Percentiles rank a stretch among this genome's conserved stretches.
Conservation (phyloP, 1,140 invertebrate genomes). For the Sycophaga agraensis region DNA sequence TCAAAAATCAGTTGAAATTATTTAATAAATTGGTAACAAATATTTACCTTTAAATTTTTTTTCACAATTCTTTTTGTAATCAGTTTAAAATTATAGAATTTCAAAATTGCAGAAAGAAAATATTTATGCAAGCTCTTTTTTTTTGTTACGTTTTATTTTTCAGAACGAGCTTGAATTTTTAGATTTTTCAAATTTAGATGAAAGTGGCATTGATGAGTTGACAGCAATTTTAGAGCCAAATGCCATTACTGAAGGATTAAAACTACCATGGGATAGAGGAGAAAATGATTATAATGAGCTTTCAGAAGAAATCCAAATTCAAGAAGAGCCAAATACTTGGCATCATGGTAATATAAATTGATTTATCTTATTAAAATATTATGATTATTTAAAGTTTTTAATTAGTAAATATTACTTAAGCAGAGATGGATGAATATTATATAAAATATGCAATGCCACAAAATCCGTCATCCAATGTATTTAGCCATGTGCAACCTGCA, state of each 20-base stretch:
- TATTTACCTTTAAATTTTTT: no score
- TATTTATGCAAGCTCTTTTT: not conserved
- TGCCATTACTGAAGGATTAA: slow-evolving; percentile 39
- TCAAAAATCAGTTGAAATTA: no score
- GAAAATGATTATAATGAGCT: slow-evolving; percentile 37
- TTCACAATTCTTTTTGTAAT: no score
- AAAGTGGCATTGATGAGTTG: slow-evolving; percentile 45
- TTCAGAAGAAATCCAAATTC: slow-evolving; percentile 30
- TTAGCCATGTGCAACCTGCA: no score
- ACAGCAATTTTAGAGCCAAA: slow-evolving; percentile 43
- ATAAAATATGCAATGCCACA: slow-evolving; percentile 24
- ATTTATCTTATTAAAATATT: not conserved
- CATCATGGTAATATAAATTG: slow-evolving; percentile 40
- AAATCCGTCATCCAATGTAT: slow-evolving; percentile 17
- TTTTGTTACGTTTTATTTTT: no score
- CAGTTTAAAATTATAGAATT: no score
- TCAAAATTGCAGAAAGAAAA: not conserved
- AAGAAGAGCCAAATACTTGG: slow-evolving; percentile 41
- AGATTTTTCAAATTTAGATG: slow-evolving; percentile 50
- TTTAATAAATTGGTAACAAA: no score
- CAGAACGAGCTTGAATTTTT: slow-evolving; percentile 52
- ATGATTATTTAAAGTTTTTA: slow-evolving; percentile 7
- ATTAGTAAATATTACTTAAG: not conserved
- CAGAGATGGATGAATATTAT: slow-evolving; percentile 28
- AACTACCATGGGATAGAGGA: slow-evolving; percentile 51